A percentile compares a stretch with the other conserved stretches of the same genome.
Evolutionary conservation across 2,888 invertebrate genomes (phyloP).

Genomic region (Romanomermis culicivorax): DNA sequence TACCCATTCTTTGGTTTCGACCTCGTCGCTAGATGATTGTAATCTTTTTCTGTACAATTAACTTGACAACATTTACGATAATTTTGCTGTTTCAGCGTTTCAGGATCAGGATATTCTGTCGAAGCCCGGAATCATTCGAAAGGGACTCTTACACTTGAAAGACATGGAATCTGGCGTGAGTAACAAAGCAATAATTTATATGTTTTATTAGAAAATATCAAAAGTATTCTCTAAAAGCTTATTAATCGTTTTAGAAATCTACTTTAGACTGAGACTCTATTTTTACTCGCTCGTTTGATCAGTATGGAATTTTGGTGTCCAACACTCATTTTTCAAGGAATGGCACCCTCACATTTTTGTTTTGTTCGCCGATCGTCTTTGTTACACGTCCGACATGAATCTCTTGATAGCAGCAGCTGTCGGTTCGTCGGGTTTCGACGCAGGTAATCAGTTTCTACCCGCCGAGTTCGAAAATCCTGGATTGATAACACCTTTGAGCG

Average conservation of each 20-base stretch:
- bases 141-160: constrained; percentile 8
- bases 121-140: constrained; percentile 1
- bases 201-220: too few species aligned
- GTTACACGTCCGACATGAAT: constrained; percentile 14
- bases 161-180: constrained; percentile 1
- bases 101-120: constrained; percentile 8
- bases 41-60: neutral
- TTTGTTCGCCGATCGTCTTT: constrained; percentile 22
- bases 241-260: too few species aligned
- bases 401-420: neutral
- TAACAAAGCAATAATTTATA: neutral
- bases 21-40: neutral
- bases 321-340: constrained; percentile 13
- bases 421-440: too few species aligned
- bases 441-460: too few species aligned
- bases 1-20: neutral
- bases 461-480: too few species aligned
- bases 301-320: too few species aligned
- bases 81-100: constrained; percentile 3
- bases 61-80: too few species aligned
- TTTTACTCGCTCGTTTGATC: too few species aligned
- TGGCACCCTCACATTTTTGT: constrained; percentile 26
- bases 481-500: neutral
- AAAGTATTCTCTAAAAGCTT: too few species aligned
- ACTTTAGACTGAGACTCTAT: too few species aligned